These are phyloP conservation scores for Galeopsomyia nigrocyanea DNA, from an alignment of 2,888 invertebrate species.

Conservation along the genomic window DNA sequence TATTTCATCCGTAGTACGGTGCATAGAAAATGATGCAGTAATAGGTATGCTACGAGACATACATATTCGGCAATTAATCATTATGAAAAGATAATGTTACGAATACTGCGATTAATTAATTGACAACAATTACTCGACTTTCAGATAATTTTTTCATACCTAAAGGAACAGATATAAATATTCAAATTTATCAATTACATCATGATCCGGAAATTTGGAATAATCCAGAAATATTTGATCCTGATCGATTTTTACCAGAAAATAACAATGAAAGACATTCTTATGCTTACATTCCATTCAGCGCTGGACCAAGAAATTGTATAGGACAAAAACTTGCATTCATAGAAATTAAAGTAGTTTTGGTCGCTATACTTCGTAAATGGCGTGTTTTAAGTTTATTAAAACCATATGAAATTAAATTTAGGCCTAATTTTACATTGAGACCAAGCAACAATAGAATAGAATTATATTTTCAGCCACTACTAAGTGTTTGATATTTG, in stretches of 20 bases:
- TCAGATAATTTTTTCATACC: slow-evolving; percentile 65
- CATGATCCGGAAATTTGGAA: slow-evolving; percentile 69
- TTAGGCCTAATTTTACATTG: slow-evolving; percentile 49
- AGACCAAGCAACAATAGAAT: slow-evolving; percentile 49
- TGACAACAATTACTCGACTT: slow-evolving; percentile 45
- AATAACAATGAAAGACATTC: slow-evolving; percentile 58
- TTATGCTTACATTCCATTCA: slow-evolving; percentile 52
- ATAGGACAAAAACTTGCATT: slow-evolving; percentile 57
- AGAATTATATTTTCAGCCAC: not conserved
- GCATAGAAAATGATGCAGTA: slow-evolving; percentile 67
- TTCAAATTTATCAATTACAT: slow-evolving; percentile 68
- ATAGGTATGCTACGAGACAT: slow-evolving; percentile 59
- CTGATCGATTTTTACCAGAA: slow-evolving; percentile 67
- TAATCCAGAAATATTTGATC: slow-evolving; percentile 68
- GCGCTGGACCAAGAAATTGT: too few species aligned
- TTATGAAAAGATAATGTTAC: too few species aligned
- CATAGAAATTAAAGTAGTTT: slow-evolving; percentile 54
- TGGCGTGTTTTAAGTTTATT: slow-evolving; percentile 55
- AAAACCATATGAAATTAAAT: slow-evolving; percentile 48
- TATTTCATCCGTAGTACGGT: slow-evolving; percentile 70
- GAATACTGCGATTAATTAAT: not conserved
- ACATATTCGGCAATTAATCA: too few species aligned
- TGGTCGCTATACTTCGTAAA: slow-evolving; percentile 54
- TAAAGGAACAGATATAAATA: slow-evolving; percentile 64
- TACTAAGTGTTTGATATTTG: too few species aligned